Base-by-base conservation (phyloP, 2,888 invertebrate genomes). In the Junonia oenone region DNA sequence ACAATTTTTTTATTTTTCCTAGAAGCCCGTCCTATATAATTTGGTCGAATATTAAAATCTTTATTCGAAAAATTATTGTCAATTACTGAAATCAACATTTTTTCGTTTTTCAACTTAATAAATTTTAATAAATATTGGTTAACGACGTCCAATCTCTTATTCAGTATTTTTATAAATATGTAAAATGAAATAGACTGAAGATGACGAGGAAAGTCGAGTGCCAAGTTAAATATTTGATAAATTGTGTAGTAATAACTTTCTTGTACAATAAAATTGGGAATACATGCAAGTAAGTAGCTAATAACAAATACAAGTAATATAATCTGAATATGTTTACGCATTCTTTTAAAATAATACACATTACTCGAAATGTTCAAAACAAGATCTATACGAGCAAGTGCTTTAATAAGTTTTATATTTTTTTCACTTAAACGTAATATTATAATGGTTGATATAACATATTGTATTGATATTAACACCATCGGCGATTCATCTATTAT, bases 101-200 rank as follows among this genome's bases (percentile, higher is more conserved):
- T 66, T 15, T 45, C 62, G 9, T 71, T 68, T 53, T 71, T 71
- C 0, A 71, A 68, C 31, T 69, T 52, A 11, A 78, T 60, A 56
- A 82, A 78, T 40, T 68, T 69, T n/a, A 59, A 43, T 14, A 83
- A 55, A 62, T 80, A 73, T 2, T 67, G 64, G 45, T 83, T 82
- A 14, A 83, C 70, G 6, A 78, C 40, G 4, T 46, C 40, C 6
- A 85, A 59, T 56, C 82, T 73, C 1, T 58, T 14, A 19, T 63
- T 72, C 3, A 81, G 33, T 70, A 77, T 73, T 6, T 61, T 60
- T 22, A 83, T 69, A 57, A 72, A 62, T 45, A 75, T 67, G 52
- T 73, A 78, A 56, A 83, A 79, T 11, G 55, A 17, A 55, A 58
- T 48, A 43, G 54, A 33, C 27, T 58, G 33, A 31, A 56, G 31